Percentiles rank a stretch among this genome's conserved stretches.
Conservation (phyloP, 2,113 vertebrate species). For the Leptobrachium leishanense region DNA sequence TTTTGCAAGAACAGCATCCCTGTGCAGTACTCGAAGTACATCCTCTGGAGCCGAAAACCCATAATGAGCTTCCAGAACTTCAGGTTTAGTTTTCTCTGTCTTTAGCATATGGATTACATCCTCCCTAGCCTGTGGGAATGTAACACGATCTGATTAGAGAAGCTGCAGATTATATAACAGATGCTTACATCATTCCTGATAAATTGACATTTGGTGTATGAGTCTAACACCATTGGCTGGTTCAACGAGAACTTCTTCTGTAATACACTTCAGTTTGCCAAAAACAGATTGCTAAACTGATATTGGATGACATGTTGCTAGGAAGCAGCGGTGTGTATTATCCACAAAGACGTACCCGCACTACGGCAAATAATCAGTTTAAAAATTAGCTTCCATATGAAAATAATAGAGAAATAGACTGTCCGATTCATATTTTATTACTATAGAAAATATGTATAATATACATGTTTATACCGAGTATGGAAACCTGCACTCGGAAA, state of each 20-base stretch:
- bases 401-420: no score
- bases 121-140: constrained; percentile 82
- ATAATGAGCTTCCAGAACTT: constrained; percentile 88
- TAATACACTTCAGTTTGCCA: constrained; percentile 47
- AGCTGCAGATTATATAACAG: constrained; percentile 33
- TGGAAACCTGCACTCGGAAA: no score
- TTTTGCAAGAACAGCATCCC: constrained; percentile 76
- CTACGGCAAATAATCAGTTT: background rate
- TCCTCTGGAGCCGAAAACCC: constrained; percentile 77
- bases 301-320: constrained; percentile 64
- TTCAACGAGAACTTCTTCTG: constrained; percentile 49
- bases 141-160: constrained; percentile 54
- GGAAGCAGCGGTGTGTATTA: constrained; percentile 54
- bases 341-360: constrained; percentile 22
- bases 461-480: no score
- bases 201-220: constrained; percentile 23
- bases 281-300: constrained; percentile 62
- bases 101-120: constrained; percentile 91
- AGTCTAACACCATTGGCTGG: constrained; percentile 43
- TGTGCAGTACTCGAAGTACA: constrained; percentile 84
- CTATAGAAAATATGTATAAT: no score
- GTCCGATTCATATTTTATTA: no score
- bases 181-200: constrained; percentile 33
- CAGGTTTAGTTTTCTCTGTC: constrained; percentile 78
- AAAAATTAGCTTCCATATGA: constrained; percentile 18